A percentile compares a stretch with the other conserved stretches of the same genome.
Conservation (phyloP, 2,113 vertebrate species). For the Lophochroa leadbeateri region DNA sequence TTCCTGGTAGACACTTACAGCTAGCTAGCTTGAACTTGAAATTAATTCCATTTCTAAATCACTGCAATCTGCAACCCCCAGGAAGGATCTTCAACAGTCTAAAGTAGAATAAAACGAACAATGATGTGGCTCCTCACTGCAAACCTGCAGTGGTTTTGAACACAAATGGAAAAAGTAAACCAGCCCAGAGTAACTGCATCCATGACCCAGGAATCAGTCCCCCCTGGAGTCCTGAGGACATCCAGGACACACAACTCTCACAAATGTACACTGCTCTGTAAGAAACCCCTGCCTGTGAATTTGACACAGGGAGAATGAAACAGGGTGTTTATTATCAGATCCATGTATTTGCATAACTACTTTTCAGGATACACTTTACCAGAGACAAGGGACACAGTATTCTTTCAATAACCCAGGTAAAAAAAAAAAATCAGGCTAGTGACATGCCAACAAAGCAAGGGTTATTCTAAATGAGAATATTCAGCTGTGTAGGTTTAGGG, state of each 20-base stretch:
- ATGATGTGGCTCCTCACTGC: not conserved
- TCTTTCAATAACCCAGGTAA: not conserved
- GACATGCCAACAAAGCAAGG: not conserved
- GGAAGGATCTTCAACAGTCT: not conserved
- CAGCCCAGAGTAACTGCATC: not conserved
- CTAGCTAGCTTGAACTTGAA: not conserved
- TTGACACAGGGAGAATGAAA: not conserved
- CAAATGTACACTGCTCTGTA: not conserved
- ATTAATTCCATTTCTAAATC: not conserved
- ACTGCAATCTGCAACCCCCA: not conserved
- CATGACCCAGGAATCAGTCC: not conserved
- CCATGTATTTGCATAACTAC: not conserved
- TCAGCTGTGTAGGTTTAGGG: not conserved
- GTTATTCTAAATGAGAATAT: not conserved
- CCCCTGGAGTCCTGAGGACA: not conserved
- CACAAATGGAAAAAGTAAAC: not conserved
- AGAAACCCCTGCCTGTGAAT: not conserved
- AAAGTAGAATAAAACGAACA: not conserved
- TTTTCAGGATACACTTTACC: not conserved
- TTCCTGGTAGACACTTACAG: not conserved
- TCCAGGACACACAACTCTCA: not conserved
- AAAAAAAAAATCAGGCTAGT: not conserved
- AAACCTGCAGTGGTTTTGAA: not conserved
- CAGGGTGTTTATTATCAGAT: not conserved
- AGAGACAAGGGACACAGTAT: not conserved